phyloP scores from a whole-genome alignment of 2,797 vertebrate species.

The Phyllotis vaccarum region DNA sequence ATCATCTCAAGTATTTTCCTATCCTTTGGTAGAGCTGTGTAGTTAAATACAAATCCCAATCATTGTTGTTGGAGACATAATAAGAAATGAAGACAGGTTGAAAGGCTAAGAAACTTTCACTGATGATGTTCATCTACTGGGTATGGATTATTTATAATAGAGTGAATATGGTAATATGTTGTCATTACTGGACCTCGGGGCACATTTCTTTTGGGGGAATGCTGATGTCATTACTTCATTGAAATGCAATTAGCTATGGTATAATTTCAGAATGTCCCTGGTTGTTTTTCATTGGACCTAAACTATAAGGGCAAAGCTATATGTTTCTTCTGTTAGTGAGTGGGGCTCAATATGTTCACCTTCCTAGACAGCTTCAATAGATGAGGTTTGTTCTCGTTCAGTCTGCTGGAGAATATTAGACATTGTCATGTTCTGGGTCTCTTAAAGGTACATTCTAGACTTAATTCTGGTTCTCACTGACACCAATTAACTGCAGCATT shows the following conservation, averaged over 20 bases:
- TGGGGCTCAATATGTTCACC: neutral
- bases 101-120: slow-evolving; percentile 7
- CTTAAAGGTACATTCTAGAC: neutral
- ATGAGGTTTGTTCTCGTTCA: neutral
- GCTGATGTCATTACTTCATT: neutral
- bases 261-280: slow-evolving; percentile 17
- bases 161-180: neutral
- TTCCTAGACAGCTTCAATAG: neutral
- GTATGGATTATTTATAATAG: neutral
- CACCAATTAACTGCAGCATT: neutral
- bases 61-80: neutral
- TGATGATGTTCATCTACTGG: neutral
- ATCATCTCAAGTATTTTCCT: slow-evolving; percentile 2
- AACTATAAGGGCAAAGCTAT: neutral
- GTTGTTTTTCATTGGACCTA: slow-evolving; percentile 37
- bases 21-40: neutral
- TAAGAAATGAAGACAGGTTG: neutral
- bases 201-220: neutral
- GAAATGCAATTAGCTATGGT: neutral
- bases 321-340: neutral
- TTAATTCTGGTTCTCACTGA: slow-evolving; percentile 10
- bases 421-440: neutral
- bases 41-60: slow-evolving; percentile 10
- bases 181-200: neutral
- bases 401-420: neutral